Evolutionary conservation across 2,113 vertebrate genomes (phyloP).

Genomic region (Colaptes auratus): DNA sequence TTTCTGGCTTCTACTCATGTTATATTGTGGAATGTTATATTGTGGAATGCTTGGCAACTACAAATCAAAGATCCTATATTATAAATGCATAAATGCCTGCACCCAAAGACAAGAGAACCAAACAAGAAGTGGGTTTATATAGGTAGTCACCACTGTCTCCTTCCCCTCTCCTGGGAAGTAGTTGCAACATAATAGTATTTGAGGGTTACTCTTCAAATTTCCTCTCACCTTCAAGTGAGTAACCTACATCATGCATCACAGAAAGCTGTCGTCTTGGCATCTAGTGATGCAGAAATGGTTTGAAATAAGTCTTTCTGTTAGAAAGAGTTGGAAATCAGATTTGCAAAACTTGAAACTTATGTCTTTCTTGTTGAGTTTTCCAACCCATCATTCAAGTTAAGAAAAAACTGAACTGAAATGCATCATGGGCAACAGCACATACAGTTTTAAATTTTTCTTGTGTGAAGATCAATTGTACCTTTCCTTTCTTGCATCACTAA

Average conservation of each 20-base stretch:
- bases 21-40: constrained; percentile 12
- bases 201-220: constrained; percentile 62
- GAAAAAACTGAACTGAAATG: not conserved
- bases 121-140: constrained; percentile 9
- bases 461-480: not conserved
- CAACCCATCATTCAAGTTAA: not conserved
- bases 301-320: not conserved
- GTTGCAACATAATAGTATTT: constrained; percentile 52
- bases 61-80: constrained; percentile 43
- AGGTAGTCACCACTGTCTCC: not conserved
- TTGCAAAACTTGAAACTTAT: not conserved
- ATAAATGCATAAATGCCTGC: constrained; percentile 39
- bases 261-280: constrained; percentile 33
- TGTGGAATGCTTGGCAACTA: constrained; percentile 35
- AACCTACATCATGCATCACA: not conserved
- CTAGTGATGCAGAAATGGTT: not conserved
- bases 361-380: not conserved
- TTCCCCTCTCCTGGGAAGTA: constrained; percentile 41
- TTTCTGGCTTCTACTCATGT: constrained; percentile 16
- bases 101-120: constrained; percentile 27
- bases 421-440: rapidly evolving
- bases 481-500: not conserved
- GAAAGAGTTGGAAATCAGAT: not conserved
- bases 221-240: constrained; percentile 39
- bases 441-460: not conserved